Conservation (phyloP, 2,888 invertebrate species). For the Polydrusus tereticollis region DNA sequence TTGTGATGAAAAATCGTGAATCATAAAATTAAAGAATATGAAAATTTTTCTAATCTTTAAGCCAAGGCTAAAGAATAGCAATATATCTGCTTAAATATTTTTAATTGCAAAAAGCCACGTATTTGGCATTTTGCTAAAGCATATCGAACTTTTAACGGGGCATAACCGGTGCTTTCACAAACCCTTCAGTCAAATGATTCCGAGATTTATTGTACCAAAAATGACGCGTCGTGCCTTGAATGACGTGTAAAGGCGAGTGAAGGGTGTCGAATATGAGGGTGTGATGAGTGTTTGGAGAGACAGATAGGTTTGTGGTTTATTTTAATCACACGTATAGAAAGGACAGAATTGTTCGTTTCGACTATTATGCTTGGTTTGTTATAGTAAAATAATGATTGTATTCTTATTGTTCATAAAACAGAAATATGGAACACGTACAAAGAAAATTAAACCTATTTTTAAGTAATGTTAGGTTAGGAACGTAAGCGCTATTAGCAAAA, state of each 20-base stretch:
- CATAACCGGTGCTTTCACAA: conserved; percentile 42
- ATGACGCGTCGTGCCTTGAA: conserved; percentile 47
- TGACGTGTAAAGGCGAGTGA: conserved; percentile 50
- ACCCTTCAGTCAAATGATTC: conserved; percentile 47
- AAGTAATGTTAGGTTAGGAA: no score
- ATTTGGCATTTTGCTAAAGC: conserved; percentile 41
- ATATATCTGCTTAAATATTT: not conserved
- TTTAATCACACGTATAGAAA: conserved; percentile 44
- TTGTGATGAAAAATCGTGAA: not conserved
- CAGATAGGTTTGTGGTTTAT: conserved; percentile 46
- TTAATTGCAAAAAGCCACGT: conserved; percentile 36
- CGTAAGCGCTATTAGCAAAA: no score
- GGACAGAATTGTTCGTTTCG: conserved; percentile 41
- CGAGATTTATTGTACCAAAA: conserved; percentile 49
- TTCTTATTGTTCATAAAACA: not conserved
- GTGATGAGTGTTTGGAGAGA: conserved; percentile 49
- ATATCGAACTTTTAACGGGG: conserved; percentile 41
- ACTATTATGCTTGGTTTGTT: conserved; percentile 24
- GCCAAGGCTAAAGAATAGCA: not conserved
- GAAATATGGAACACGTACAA: no score
- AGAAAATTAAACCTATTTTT: no score
- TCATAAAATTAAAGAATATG: not conserved
- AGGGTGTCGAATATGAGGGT: conserved; percentile 50
- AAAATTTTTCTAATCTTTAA: not conserved
- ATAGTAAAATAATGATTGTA: not conserved